A percentile compares a stretch with the other conserved stretches of the same genome.
Conservation (phyloP, 2,888 invertebrate genomes). For the Ommatoiulus sabulosus region DNA sequence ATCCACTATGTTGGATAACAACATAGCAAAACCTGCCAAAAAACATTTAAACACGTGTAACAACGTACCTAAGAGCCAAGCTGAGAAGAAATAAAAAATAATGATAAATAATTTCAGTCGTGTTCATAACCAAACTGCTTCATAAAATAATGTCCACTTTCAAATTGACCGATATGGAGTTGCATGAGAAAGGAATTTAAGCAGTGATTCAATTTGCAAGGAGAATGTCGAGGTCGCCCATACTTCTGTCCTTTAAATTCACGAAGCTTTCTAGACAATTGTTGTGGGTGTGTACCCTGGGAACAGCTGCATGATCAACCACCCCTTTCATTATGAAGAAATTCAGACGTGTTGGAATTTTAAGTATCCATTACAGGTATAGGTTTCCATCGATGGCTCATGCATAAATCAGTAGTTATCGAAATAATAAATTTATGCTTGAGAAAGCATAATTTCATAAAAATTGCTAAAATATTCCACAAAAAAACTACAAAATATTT, state of each 20-base stretch:
- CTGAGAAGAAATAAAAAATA: neutral
- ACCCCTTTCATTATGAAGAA: neutral
- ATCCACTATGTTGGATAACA: neutral
- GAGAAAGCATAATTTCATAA: neutral
- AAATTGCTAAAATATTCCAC: neutral
- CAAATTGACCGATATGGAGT: neutral
- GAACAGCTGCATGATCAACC: neutral
- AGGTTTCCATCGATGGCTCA: too few relatives aligned
- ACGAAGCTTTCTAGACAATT: conserved; percentile 17
- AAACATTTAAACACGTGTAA: neutral
- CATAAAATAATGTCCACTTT: neutral
- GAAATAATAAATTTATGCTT: neutral
- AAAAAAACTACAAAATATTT: neutral
- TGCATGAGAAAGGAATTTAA: neutral
- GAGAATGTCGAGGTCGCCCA: neutral
- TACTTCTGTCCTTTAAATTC: neutral
- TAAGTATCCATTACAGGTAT: neutral
- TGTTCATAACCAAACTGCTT: neutral
- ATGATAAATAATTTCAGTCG: neutral
- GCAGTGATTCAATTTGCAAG: neutral
- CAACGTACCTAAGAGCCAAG: neutral
- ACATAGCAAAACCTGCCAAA: neutral
- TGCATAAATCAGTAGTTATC: too few relatives aligned
- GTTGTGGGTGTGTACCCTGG: neutral
- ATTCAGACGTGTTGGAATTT: conserved; percentile 1